Evolutionary conservation across 2,113 vertebrate species (phyloP).

Genomic region (Cygnus buccinator): DNA sequence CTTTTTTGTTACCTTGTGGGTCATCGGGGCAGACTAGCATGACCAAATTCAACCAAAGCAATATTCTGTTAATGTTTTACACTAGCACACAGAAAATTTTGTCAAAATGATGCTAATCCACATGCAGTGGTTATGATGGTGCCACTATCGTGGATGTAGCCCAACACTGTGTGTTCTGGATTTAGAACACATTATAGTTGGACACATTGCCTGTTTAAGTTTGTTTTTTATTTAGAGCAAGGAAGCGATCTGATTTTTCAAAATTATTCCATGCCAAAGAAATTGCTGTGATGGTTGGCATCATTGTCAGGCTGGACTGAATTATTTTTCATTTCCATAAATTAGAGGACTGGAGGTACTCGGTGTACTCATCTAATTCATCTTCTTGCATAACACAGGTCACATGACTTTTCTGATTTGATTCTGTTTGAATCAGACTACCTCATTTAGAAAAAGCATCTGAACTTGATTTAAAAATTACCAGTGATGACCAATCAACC

Average conservation of each 20-base stretch:
- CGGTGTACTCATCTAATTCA: background rate
- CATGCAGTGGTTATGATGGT: background rate
- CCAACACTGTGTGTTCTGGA: background rate
- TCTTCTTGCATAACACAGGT: background rate
- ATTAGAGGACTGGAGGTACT: background rate
- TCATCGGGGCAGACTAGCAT: background rate
- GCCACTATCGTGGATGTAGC: background rate
- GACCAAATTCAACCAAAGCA: background rate
- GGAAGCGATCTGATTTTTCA: background rate
- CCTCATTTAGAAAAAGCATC: background rate
- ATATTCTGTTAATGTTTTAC: background rate
- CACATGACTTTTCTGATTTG: background rate
- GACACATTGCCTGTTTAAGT: background rate
- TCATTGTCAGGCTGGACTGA: background rate
- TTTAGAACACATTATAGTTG: background rate
- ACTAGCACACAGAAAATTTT: background rate
- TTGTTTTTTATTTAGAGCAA: background rate
- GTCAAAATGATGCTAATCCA: no score
- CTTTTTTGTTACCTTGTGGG: background rate
- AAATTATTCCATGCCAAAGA: background rate
- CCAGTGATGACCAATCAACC: background rate
- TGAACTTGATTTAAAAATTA: constrained; percentile 19
- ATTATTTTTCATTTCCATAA: constrained; percentile 13
- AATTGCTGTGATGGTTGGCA: background rate
- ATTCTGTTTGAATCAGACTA: constrained; percentile 11